Evolutionary conservation across 2,888 invertebrate species (phyloP).

Genomic region (Hirtodrosophila duncani): DNA sequence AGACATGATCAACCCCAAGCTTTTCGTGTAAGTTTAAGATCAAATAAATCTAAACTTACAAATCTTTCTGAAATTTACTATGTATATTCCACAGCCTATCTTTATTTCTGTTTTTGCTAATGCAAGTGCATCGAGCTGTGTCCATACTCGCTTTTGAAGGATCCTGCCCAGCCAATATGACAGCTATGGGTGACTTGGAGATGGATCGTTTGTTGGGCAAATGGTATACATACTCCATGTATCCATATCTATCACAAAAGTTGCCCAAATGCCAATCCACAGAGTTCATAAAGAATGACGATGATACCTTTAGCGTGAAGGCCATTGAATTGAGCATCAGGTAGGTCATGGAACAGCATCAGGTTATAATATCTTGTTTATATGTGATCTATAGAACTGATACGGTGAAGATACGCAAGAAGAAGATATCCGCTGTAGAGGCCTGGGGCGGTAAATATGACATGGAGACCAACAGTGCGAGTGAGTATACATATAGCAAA

Average conservation of each 20-base stretch:
- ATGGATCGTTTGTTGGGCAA: constrained; percentile 19
- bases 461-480: neutral
- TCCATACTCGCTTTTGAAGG: neutral
- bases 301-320: neutral
- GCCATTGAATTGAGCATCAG: neutral
- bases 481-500: too few relatives aligned
- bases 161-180: constrained; percentile 22
- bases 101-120: neutral
- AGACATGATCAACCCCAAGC: constrained; percentile 14
- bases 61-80: neutral
- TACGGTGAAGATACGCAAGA: neutral
- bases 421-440: neutral
- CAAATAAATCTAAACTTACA: too few relatives aligned
- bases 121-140: neutral
- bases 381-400: constrained; percentile 2
- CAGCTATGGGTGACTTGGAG: constrained; percentile 19
- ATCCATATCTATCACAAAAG: neutral
- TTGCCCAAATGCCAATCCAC: constrained; percentile 7
- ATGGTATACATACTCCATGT: constrained; percentile 31
- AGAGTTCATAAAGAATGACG: neutral
- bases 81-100: neutral
- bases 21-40: constrained; percentile 10
- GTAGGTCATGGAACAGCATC: constrained; percentile 10
- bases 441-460: neutral
- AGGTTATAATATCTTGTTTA: neutral